Evolutionary conservation across 2,888 invertebrate genomes (phyloP).

Genomic region (Euclidia mi): DNA sequence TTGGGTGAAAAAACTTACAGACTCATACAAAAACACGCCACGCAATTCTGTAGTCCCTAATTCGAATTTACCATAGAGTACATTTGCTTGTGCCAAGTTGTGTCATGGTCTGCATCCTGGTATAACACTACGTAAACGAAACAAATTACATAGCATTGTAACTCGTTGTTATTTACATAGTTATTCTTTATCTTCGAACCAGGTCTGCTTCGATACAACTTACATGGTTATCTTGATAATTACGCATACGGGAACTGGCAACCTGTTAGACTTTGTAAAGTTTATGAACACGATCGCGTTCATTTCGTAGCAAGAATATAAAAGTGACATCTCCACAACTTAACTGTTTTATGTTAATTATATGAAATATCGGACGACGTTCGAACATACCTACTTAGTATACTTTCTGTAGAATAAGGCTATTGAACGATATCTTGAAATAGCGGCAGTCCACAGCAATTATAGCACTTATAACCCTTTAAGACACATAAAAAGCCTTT

Average conservation of each 20-base stretch:
- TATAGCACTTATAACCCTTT: too few relatives aligned
- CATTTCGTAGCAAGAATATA: too few relatives aligned
- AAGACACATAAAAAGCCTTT: too few relatives aligned
- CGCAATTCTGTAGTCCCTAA: constrained; percentile 14
- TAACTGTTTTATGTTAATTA: too few relatives aligned
- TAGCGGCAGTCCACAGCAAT: too few relatives aligned
- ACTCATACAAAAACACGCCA: constrained; percentile 14
- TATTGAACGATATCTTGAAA: too few relatives aligned
- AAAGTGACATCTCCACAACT: too few relatives aligned
- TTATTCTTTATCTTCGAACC: constrained; percentile 15
- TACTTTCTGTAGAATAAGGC: too few relatives aligned
- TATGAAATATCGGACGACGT: too few relatives aligned
- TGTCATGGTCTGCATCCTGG: constrained; percentile 20
- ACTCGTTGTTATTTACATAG: constrained; percentile 29
- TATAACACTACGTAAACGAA: constrained; percentile 15
- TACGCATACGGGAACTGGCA: neutral
- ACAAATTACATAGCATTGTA: constrained; percentile 23
- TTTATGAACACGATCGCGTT: neutral
- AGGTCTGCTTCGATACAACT: constrained; percentile 1
- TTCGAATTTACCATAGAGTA: constrained; percentile 19
- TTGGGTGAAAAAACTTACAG: constrained; percentile 31
- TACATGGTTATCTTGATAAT: constrained; percentile 8
- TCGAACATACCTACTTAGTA: too few relatives aligned
- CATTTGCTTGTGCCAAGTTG: neutral
- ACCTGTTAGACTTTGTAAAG: neutral